A percentile compares a stretch with the other conserved stretches of the same genome.
These are phyloP conservation scores for Ictidomys tridecemlineatus DNA, from an alignment of 2,113 vertebrate species.

Conservation along the genomic window DNA sequence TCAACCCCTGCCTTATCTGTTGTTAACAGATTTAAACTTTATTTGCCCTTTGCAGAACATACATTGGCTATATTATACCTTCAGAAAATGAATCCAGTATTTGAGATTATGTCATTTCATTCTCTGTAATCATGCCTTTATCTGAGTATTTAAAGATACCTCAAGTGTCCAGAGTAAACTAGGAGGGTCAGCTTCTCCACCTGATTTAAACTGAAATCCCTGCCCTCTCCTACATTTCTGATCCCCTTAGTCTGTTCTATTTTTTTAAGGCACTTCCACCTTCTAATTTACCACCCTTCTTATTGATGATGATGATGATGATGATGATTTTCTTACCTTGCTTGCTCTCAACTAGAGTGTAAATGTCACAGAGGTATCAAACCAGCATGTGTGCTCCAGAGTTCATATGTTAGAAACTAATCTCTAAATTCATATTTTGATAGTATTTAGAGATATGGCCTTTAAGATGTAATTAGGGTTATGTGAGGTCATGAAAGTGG, in stretches of 20 bases:
- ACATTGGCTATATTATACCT: not conserved
- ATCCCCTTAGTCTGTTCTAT: not conserved
- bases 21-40: not conserved
- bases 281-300: not conserved
- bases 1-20: not conserved
- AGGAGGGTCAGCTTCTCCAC: not conserved
- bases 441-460: not conserved
- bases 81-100: not conserved
- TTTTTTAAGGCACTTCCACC: not conserved
- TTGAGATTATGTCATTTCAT: not conserved
- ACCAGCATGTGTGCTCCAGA: not conserved
- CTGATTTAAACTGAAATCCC: not conserved
- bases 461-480: not conserved
- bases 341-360: not conserved
- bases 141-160: conserved; percentile 6
- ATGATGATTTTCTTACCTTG: not conserved
- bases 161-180: not conserved
- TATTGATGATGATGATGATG: not conserved
- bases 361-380: not conserved
- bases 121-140: not conserved
- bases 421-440: not conserved
- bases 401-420: not conserved
- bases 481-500: not conserved
- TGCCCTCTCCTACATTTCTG: not conserved
- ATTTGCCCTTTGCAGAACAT: not conserved